phyloP scores from a whole-genome alignment of 2,888 invertebrate genomes.

The Hyposoter didymator region DNA sequence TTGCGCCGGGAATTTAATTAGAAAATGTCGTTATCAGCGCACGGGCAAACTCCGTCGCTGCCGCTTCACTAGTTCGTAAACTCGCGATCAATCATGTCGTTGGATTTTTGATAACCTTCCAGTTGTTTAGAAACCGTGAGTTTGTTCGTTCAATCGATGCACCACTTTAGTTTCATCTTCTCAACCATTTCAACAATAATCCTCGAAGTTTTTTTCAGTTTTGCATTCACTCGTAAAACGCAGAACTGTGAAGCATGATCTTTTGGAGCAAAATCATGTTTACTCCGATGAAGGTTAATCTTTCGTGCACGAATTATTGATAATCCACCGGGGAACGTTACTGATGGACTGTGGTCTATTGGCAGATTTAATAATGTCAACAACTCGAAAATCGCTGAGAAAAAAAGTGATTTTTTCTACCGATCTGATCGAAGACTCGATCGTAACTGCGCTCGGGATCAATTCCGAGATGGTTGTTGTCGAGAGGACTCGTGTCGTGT shows the following conservation, averaged over 20 bases:
- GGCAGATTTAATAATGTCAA: neutral
- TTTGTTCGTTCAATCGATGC: neutral
- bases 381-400: neutral
- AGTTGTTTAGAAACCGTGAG: neutral
- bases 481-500: conserved; percentile 44
- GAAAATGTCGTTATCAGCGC: conserved; percentile 33
- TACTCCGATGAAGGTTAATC: neutral
- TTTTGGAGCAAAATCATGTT: neutral
- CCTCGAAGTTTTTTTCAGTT: neutral
- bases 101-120: neutral
- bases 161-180: neutral
- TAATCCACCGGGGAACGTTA: neutral
- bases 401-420: conserved; percentile 23
- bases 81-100: conserved; percentile 15
- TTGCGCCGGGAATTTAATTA: conserved; percentile 4
- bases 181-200: neutral
- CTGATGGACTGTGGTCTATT: neutral
- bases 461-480: conserved; percentile 43
- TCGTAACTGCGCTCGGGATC: conserved; percentile 57
- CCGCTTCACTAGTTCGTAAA: conserved; percentile 22
- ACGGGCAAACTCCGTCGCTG: conserved; percentile 48
- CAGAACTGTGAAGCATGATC: neutral
- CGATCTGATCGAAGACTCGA: conserved; percentile 60
- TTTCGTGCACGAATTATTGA: neutral
- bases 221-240: neutral